A percentile compares a stretch with the other conserved stretches of the same genome.
These are phyloP conservation scores for Tipula lateralis DNA, from an alignment of 2,888 invertebrate genomes.

Conservation along the genomic window DNA sequence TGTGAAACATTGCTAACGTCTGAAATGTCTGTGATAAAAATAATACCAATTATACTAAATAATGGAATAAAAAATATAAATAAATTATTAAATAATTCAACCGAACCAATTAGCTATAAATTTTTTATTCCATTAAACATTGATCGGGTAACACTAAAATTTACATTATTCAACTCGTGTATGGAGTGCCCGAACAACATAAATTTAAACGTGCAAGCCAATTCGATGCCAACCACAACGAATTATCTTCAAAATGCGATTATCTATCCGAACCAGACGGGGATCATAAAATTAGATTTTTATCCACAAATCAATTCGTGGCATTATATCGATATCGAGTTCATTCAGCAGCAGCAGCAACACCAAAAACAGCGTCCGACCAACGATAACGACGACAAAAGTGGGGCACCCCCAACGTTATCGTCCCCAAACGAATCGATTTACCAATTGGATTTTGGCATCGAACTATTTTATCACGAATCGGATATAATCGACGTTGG, in stretches of 20 bases:
- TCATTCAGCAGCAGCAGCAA: constrained; percentile 36
- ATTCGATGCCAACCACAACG: constrained; percentile 54
- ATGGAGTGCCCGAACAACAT: constrained; percentile 47
- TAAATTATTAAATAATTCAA: constrained; percentile 43
- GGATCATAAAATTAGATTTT: constrained; percentile 50
- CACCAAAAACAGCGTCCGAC: background rate
- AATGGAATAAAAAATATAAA: constrained; percentile 43
- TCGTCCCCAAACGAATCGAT: background rate
- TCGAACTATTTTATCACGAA: constrained; percentile 49
- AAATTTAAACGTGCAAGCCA: constrained; percentile 52
- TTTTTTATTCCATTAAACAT: constrained; percentile 51
- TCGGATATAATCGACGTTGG: constrained; percentile 38
- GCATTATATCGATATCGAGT: constrained; percentile 55
- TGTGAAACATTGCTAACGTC: constrained; percentile 62
- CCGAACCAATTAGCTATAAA: constrained; percentile 48
- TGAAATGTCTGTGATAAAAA: constrained; percentile 57
- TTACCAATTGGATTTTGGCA: constrained; percentile 37
- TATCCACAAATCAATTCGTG: constrained; percentile 55
- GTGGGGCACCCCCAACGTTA: constrained; percentile 30
- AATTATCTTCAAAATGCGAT: constrained; percentile 51
- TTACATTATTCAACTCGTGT: constrained; percentile 48
- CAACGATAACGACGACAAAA: constrained; percentile 31
- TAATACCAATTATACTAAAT: constrained; percentile 44
- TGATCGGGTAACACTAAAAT: constrained; percentile 43
- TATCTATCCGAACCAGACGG: constrained; percentile 51